Conservation (phyloP, 2,797 vertebrate genomes). For the Iguana delicatissima region DNA sequence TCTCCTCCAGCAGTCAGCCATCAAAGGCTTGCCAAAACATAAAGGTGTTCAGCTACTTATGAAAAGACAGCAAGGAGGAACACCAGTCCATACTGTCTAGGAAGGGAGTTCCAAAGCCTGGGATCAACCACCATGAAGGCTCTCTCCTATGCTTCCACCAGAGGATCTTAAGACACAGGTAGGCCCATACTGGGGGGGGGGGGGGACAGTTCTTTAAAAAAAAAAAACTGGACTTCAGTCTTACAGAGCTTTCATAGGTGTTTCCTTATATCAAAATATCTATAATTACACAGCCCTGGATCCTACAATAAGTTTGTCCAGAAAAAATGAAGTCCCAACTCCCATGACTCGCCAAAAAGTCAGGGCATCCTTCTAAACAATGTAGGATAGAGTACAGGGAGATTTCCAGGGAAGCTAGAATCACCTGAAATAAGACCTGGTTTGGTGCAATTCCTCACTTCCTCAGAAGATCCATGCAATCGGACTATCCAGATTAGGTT, state of each 20-base stretch:
- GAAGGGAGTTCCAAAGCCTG: no score
- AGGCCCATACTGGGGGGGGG: neutral
- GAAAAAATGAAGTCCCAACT: neutral
- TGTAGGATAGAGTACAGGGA: neutral
- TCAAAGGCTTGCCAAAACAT: no score
- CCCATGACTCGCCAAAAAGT: neutral
- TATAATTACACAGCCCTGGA: neutral
- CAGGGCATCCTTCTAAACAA: neutral
- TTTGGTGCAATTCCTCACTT: neutral
- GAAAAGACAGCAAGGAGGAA: no score
- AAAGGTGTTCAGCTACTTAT: no score
- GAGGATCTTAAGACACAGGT: neutral
- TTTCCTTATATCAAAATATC: neutral
- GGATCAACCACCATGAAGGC: neutral
- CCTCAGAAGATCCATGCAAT: neutral
- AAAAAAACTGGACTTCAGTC: neutral
- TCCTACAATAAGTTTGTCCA: neutral
- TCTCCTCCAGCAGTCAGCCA: no score
- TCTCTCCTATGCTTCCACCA: neutral
- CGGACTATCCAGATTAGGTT: neutral
- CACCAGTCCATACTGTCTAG: no score
- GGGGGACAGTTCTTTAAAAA: neutral
- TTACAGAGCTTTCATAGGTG: neutral
- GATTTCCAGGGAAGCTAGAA: neutral
- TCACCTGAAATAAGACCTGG: neutral